phyloP scores from a whole-genome alignment of 2,888 invertebrate species.

The Caenorhabditis wallacei region DNA sequence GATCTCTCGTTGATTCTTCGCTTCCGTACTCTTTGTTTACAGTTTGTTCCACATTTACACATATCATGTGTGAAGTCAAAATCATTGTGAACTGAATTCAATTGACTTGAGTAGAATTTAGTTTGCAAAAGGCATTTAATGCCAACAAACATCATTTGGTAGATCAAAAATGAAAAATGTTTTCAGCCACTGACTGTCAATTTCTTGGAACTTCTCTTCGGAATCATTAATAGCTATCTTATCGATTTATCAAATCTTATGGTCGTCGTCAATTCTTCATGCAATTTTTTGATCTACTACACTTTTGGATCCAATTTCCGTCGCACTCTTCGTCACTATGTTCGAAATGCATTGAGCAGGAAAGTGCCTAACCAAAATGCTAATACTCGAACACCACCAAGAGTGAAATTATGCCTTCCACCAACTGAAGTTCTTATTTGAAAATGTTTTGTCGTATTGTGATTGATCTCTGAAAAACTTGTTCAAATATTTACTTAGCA shows the following conservation, averaged over 20 bases:
- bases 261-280: constrained; percentile 81
- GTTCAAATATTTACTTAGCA: not conserved
- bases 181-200: constrained; percentile 81
- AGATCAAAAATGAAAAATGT: constrained; percentile 16
- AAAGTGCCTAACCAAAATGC: constrained; percentile 2
- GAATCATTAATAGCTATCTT: constrained; percentile 78
- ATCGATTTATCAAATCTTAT: constrained; percentile 81
- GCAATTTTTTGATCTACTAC: constrained; percentile 82
- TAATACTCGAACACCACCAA: constrained; percentile 50
- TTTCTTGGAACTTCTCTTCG: constrained; percentile 78
- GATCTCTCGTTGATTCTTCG: constrained; percentile 13
- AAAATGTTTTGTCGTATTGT: not conserved
- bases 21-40: constrained; percentile 24
- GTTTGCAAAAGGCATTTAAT: constrained; percentile 12
- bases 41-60: constrained; percentile 1
- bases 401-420: constrained; percentile 59
- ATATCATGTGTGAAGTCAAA: not conserved
- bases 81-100: not conserved
- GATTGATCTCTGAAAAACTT: constrained; percentile 4
- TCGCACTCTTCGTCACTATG: constrained; percentile 73
- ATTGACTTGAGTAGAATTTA: constrained; percentile 36
- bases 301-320: constrained; percentile 80
- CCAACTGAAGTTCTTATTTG: constrained; percentile 50
- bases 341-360: constrained; percentile 43
- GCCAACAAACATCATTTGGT: constrained; percentile 2